phyloP scores from a whole-genome alignment of 2,797 vertebrate genomes.

The Protosalanx chinensis region DNA sequence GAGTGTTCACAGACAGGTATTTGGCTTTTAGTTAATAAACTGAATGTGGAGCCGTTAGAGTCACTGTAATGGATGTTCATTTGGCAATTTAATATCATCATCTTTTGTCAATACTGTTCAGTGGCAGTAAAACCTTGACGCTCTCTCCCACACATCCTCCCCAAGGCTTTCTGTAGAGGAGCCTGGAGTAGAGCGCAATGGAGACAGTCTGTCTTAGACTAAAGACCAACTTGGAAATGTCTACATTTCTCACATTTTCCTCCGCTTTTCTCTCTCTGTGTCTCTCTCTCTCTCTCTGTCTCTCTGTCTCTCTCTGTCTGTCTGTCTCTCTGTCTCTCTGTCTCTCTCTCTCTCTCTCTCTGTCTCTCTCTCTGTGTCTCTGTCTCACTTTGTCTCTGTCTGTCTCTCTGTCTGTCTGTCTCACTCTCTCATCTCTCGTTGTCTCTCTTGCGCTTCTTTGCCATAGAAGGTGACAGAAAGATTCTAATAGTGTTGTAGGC shows the following conservation, averaged over 20 bases:
- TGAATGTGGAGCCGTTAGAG: slow-evolving; percentile 10
- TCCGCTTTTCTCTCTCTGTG: neutral
- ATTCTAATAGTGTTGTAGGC: too few relatives aligned
- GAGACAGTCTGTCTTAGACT: slow-evolving; percentile 43
- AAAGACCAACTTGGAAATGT: slow-evolving; percentile 28
- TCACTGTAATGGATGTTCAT: neutral
- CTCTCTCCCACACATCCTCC: slow-evolving; percentile 48
- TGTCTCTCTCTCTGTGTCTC: neutral
- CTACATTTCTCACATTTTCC: slow-evolving; percentile 22
- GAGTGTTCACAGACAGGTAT: neutral
- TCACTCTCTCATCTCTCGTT: too few relatives aligned
- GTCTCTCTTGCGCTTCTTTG: too few relatives aligned
- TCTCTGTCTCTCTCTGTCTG: neutral
- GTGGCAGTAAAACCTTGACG: slow-evolving; percentile 52
- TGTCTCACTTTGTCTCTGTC: neutral
- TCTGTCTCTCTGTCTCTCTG: neutral
- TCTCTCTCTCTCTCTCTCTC: neutral
- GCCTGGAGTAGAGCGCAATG: slow-evolving; percentile 26
- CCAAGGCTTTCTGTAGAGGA: slow-evolving; percentile 55
- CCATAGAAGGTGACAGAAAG: too few relatives aligned
- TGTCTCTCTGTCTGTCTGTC: neutral
- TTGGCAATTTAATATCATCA: neutral
- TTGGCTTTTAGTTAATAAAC: neutral
- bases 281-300: neutral
- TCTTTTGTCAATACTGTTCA: slow-evolving; percentile 17